Conservation (phyloP, 1,140 invertebrate genomes). For the Saccostrea glomerata region DNA sequence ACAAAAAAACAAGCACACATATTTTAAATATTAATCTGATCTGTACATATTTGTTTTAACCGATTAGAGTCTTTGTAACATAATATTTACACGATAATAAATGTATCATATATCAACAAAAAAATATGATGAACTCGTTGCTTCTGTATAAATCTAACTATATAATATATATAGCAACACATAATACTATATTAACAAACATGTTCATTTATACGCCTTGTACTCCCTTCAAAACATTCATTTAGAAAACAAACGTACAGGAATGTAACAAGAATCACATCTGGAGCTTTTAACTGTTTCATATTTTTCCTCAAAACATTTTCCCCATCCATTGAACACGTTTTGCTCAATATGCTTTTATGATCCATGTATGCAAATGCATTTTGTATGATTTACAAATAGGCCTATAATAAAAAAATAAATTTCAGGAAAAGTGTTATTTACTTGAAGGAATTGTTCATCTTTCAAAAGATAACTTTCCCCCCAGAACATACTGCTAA, state of each 20-base stretch:
- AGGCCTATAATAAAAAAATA: no score
- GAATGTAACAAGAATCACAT: neutral
- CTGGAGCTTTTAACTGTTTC: neutral
- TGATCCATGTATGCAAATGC: no score
- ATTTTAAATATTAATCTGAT: conserved; percentile 29
- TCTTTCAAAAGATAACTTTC: no score
- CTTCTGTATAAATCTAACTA: neutral
- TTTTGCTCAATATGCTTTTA: no score
- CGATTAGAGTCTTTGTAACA: neutral
- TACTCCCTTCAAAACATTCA: neutral
- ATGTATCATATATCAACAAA: conserved; percentile 22
- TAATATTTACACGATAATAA: conserved; percentile 24
- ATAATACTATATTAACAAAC: neutral
- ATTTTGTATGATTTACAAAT: no score
- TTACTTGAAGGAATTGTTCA: no score
- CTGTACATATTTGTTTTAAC: conserved; percentile 14
- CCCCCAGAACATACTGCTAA: no score
- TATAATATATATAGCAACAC: neutral
- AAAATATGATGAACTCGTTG: neutral
- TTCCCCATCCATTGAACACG: no score
- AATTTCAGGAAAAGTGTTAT: no score
- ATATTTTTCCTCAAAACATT: no score
- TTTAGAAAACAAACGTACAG: neutral
- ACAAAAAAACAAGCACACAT: neutral
- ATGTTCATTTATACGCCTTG: neutral